Base-by-base conservation (phyloP, 2,888 invertebrate genomes). In the Helobdella robusta region DNA sequence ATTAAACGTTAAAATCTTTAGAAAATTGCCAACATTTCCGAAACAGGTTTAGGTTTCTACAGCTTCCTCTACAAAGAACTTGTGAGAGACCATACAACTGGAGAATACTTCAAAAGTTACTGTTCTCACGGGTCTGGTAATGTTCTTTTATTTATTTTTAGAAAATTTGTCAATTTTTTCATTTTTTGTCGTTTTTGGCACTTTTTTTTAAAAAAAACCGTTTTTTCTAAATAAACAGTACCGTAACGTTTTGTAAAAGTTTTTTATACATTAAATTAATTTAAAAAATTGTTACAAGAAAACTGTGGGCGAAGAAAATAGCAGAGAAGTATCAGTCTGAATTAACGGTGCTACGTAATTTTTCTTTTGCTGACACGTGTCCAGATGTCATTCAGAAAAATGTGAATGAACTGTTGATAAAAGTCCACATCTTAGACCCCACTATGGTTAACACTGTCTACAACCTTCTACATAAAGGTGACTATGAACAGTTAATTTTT, bases 351-450 rank as follows among this genome's bases (percentile, higher is more conserved):
- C 56, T 56, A n/a, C 11, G 32, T n/a, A 32, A 56, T 30, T 56
- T 56, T 20, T 32, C 56, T 2, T 25, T 30, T n/a, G 20, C 28
- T 4, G 32, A 15, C 32, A n/a, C 25, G n/a, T 56, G 30, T 1
- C 28, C 25, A 11, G 56, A 56, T 56, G 56, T 8, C 28, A 56
- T 56, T 28, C 20, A 56, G 18, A 25, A 32, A 20, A 28, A 56
- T 25, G n/a, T 56, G n/a, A 56, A 56, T 30, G 28, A 30, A n/a
- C 56, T 56, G 11, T 8, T 56, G 56, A 56, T 56, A 32, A 56
- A 56, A 30, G 25, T 56, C n/a, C 56, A 56, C 32, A 2, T 56
- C n/a, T 32, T 56, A n/a, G 28, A 56, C 15, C 32, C 56, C 8
- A 30, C 3, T 6, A n/a, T 30, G 28, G 56, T 56, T n/a, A 6